Conservation (phyloP, 2,113 vertebrate genomes). For the Tychaedon coryphoeus region DNA sequence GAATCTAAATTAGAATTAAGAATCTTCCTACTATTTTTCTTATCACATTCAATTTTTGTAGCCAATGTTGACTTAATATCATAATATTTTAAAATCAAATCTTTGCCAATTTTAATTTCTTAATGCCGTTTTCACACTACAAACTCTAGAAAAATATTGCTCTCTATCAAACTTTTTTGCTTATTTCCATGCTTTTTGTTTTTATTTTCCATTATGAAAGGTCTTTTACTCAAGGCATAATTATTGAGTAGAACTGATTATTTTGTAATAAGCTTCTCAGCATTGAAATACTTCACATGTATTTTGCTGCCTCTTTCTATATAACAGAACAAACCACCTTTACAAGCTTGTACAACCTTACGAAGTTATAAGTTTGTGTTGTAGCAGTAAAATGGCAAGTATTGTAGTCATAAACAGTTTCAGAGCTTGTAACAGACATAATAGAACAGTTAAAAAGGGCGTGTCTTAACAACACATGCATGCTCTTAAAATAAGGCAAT, state of each 20-base stretch:
- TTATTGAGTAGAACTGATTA: not conserved
- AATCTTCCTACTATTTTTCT: not conserved
- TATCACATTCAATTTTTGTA: not conserved
- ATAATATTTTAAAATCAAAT: not conserved
- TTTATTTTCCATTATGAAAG: not conserved
- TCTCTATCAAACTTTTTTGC: not conserved
- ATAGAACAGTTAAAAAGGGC: not conserved
- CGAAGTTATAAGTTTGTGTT: not conserved
- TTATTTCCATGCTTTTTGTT: not conserved
- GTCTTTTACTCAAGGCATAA: not conserved
- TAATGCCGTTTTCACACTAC: not conserved
- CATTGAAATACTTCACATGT: not conserved
- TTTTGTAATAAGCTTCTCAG: not conserved
- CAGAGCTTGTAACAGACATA: not conserved
- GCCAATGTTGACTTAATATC: not conserved
- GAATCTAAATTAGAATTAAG: not conserved
- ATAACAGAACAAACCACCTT: not conserved
- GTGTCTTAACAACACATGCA: not conserved
- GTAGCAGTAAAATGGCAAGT: not conserved
- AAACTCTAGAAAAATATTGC: not conserved
- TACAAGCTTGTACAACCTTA: not conserved
- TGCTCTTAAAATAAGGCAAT: not conserved
- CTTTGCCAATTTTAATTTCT: not conserved
- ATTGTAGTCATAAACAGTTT: not conserved
- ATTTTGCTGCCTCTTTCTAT: not conserved